Evolutionary conservation across 1,140 invertebrate genomes (phyloP).

Genomic region (silkworm (Bombyx mori)): DNA sequence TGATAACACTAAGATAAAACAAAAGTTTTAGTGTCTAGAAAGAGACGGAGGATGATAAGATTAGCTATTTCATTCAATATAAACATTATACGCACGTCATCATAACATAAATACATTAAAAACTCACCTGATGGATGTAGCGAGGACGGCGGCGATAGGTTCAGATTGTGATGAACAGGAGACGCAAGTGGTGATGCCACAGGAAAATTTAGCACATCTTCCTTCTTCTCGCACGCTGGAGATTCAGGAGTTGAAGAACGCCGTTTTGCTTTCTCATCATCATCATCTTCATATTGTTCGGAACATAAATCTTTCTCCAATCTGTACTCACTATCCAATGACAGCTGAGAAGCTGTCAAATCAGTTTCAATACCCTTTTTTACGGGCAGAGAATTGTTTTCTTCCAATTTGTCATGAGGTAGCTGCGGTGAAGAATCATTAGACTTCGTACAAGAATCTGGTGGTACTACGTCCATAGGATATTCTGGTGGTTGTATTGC

Average conservation of each 20-base stretch:
- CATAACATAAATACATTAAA: not conserved
- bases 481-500: not conserved
- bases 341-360: too few relatives aligned
- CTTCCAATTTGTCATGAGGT: too few relatives aligned
- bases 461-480: too few relatives aligned
- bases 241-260: constrained; percentile 55
- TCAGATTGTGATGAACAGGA: constrained; percentile 52
- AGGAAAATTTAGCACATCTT: constrained; percentile 61
- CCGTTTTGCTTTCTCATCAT: constrained; percentile 33
- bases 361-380: too few relatives aligned
- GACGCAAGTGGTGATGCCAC: constrained; percentile 69
- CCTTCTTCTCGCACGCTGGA: constrained; percentile 33
- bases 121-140: constrained; percentile 31
- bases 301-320: not conserved
- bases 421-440: too few relatives aligned
- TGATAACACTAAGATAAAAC: constrained; percentile 9
- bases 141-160: constrained; percentile 39
- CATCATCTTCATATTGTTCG: constrained; percentile 48
- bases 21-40: not conserved
- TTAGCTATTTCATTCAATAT: too few relatives aligned
- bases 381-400: too few relatives aligned
- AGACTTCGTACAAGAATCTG: too few relatives aligned
- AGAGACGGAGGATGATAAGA: too few relatives aligned
- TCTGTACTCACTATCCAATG: too few relatives aligned
- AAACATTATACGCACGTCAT: too few relatives aligned